Base-by-base conservation (phyloP, 2,888 invertebrate species). In the Carpatolechia fugitivella region DNA sequence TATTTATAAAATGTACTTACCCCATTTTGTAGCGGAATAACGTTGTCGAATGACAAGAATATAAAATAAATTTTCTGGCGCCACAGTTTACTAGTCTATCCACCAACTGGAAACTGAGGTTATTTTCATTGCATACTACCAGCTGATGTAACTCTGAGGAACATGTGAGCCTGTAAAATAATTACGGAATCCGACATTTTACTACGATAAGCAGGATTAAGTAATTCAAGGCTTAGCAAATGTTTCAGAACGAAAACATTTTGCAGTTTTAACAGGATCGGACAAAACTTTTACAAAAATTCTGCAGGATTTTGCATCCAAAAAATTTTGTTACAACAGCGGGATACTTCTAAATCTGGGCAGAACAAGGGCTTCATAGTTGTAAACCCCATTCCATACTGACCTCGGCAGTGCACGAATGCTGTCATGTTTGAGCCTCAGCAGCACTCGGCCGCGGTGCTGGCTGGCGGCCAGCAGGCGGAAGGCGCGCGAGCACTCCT, bases 401-500 rank as follows among this genome's bases (percentile, higher is more conserved):
- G 1, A 70, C 75, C 68, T 74, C 3, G 65, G 58, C 2, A 61
- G 58, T 2, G 57, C 58, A 0, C 33, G 54, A 2, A 58, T 29
- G 0, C 50, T 24, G 0, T 53, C 52, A 2, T 66, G 66, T 0
- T 56, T 52, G n/a, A 79, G 54, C 1, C 62, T 61, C 16, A 85
- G 59, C 24, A 84, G 64, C 30, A 72, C 78, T 0, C 81, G 72
- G 16, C 84, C 85, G 16, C 77, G 72, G 54, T 82, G 79, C 1
- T 64, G 62, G 52, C 76, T 74, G n/a, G 67, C 62, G 3, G 74
- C 70, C 40, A 82, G 60, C 50, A 82, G 65, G 0, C 73, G 74
- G 58, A 80, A 72, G 0, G 83, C 83, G 2, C 78, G 74, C 1
- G 74, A 4, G 1, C 63, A 77, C 1, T 78, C 74, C 1, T 55